Evolutionary conservation across 35 echinoderm and acorn worm species (phyloP).

Genomic region (Heliocidaris erythrogramma): DNA sequence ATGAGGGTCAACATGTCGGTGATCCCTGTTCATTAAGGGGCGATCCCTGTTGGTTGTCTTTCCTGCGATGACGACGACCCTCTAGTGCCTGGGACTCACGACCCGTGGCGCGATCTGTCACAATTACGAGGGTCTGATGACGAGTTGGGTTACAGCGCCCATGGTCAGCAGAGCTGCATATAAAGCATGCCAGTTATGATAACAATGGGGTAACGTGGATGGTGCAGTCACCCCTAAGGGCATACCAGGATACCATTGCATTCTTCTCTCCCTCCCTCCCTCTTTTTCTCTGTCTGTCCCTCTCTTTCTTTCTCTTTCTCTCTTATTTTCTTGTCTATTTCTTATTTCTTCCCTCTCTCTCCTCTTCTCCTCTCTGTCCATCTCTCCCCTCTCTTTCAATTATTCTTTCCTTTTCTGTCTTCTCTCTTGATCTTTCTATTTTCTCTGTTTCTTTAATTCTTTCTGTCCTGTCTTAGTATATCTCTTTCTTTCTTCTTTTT

Average conservation of each 20-base stretch:
- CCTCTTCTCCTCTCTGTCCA: neutral
- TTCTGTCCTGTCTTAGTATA: neutral
- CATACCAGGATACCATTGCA: neutral
- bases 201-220: neutral
- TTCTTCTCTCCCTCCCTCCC: neutral
- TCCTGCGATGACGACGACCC: neutral
- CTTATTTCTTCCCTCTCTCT: neutral
- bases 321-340: neutral
- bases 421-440: neutral
- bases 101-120: neutral
- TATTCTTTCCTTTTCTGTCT: neutral
- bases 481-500: neutral
- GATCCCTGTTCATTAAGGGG: neutral
- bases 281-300: neutral
- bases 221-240: neutral
- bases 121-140: neutral
- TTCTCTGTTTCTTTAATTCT: neutral
- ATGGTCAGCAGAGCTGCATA: neutral
- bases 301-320: neutral
- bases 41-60: neutral
- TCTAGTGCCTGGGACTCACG: neutral
- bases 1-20: too few species aligned
- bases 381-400: neutral
- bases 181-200: conserved; percentile 2
- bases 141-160: neutral